Conservation (phyloP, 2,797 vertebrate species). For the Cossypha heuglini region DNA sequence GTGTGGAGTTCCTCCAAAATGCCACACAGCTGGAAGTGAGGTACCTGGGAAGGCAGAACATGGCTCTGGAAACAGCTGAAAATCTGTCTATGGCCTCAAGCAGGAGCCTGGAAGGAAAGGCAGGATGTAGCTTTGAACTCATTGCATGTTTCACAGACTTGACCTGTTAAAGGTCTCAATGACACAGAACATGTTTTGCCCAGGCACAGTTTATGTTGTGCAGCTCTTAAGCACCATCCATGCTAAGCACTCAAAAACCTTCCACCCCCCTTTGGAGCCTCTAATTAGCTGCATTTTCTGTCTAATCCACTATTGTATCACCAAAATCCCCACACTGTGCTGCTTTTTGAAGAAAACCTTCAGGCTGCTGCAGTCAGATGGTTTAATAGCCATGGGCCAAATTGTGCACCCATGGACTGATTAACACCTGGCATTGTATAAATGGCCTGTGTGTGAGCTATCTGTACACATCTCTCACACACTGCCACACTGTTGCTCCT, state of each 20-base stretch:
- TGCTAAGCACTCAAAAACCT: not conserved
- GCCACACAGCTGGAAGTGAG: not conserved
- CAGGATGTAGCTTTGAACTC: not conserved
- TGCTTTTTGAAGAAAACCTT: not conserved
- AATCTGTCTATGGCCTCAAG: not conserved
- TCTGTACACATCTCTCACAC: not conserved
- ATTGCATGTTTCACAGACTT: not conserved
- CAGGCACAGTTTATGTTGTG: not conserved
- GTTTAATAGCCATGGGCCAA: not conserved
- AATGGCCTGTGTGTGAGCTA: not conserved
- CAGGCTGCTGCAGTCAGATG: not conserved
- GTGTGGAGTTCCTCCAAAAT: fast-evolving
- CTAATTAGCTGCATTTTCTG: not conserved
- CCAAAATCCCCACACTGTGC: not conserved
- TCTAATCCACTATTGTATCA: not conserved
- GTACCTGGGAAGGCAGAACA: not conserved
- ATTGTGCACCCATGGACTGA: not conserved
- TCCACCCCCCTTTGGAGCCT: not conserved
- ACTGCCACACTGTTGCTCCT: fast-evolving
- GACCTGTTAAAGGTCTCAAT: not conserved
- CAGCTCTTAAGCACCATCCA: not conserved
- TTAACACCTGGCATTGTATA: not conserved
- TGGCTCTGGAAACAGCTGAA: not conserved
- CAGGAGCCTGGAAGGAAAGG: not conserved
- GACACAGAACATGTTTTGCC: not conserved